Evolutionary conservation across 2,113 vertebrate genomes (phyloP), one percentile per base, ranked within the genome.

Genomic region (Macrotus californicus): DNA sequence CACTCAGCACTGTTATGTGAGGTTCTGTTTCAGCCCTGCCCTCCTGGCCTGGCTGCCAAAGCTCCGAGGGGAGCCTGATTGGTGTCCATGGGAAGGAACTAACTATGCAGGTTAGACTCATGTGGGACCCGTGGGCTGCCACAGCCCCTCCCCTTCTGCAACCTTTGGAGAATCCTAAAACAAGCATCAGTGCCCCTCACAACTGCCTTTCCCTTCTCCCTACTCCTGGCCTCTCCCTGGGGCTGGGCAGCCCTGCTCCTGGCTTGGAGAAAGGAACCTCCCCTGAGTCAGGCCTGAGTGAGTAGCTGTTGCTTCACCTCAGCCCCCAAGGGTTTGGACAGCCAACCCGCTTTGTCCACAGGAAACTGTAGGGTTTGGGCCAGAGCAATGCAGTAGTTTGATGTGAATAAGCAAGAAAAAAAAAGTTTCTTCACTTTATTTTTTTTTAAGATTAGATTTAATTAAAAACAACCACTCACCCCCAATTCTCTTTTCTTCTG

Each of bases 251-350:
- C 3, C 6, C 75, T 41, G 36, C 67, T 95, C 29, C 72, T 91
- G 95, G 95, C 93, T 6, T 2, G 3, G 46, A 82, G 46, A 19
- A 56, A 89, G 77, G 94, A 93, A 86, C 81, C 81, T 86, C 87
- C 73, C 88, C 69, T 95, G 95, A 94, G 96, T 92, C 84, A 80
- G 95, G 92, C 91, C 67, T 89, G 92, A 84, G 94, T 56, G 94
- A 79, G 91, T 6, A 73, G 85, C 52, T 76, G 16, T 95, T 67
- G 77, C 92, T 92, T 96, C 82, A 56, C 43, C 67, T 66, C 11
- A 41, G 80, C 72, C 94, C 91, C 94, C 0, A 3, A 77, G 92
- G 92, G 94, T 87, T 82, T 96, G 93, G 94, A 95, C 36, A 94
- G 77, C 66, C 14, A 4, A 50, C 52, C 73, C 13, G 39, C 81